Base-by-base conservation (phyloP, 1,140 invertebrate species). In the Penaeus japonicus region DNA sequence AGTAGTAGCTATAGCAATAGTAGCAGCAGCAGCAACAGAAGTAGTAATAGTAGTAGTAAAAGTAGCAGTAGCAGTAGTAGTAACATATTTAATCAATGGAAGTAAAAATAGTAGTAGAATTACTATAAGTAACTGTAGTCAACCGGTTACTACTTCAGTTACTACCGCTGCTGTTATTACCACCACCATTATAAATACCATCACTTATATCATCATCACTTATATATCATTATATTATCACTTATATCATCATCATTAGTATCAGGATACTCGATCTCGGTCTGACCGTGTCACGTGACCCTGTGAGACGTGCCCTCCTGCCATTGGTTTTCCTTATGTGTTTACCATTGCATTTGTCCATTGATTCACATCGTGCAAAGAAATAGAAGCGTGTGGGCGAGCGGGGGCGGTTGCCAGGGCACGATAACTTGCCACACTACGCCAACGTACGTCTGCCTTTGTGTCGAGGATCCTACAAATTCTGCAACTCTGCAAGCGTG, bases 91-190 rank as follows among this genome's bases (percentile, higher is more conserved):
- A 39, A 4, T 39, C 32, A 30, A 4, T 30, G 1, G 27, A 30
- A 77, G 73, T 77, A 77, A 22, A 4, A 77, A 27, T 77, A 77
- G 24, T 77, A 77, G 27, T 77, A 77, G 24, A 30, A 73, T 27
- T 77, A 87, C 53, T 57, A 57, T 75, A 57, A 81, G 85, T 59
- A 62, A 59, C 27, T 57, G 80, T 35, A 73, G 30, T 32, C 39
- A 57, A 70, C 2, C 53, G 24, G 55, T 62, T 1, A 59, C 32
- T 10, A 39, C 59, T 65, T 17, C 27, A 59, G 20, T 57, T 27
- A 27, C 32, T 32, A 27, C 75, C 75, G 2, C 47, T 53, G 22
- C n/a, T 35, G 77, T 79, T 53, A n/a, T 7, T 20, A 53, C 32
- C 5, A 20, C 22, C 22, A 24, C 12, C n/a, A 5, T n/a, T 7